Evolutionary conservation across 2,113 vertebrate species (phyloP), one percentile per base, ranked within the genome.

Genomic region (Halichoerus grypus): DNA sequence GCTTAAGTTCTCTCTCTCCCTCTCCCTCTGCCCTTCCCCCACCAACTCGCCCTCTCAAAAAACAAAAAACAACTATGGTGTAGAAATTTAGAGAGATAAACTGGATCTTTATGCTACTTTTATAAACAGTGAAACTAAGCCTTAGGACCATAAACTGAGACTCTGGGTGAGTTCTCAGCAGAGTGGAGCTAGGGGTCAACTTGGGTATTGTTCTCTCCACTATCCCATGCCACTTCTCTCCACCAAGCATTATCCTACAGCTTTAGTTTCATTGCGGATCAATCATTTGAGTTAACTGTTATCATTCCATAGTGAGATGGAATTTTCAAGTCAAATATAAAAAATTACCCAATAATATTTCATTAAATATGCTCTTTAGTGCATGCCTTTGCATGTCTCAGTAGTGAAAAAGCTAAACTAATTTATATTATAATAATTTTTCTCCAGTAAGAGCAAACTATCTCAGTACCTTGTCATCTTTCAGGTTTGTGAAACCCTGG

Each of bases 181-280:
- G 22, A 8, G 18, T 26, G 26, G 2, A 1, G 0, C 4, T 55
- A 18, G 19, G 79, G 7, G 31, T 39, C 19, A 26, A 36, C 1
- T 8, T 36, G 2, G 13, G 5, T 5, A 4, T 33, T 53, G 5
- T 18, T 61, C 5, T 53, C 1, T 63, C n/a, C 11, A 96, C 9
- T 18, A 36, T 24, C 21, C 15, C 18, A 33, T 33, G 12, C 16
- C 61, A 6, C 15, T 49, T 77, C 16, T 59, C n/a, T 69, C 88
- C 46, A 21, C 4, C 33, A 39, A 65, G 11, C 16, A 63, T 26
- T 21, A 19, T 84, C 5, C 15, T 61, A 13, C 2, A 28, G 19
- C 39, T 79, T 51, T 22, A 42, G 19, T 88, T 69, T 22, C 53
- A 67, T 49, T 81, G 7, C 3, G 76, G 18, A 80, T 49, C 22